These are phyloP conservation scores for Anoura caudifer DNA, from an alignment of 2,113 vertebrate species.

Conservation along the genomic window DNA sequence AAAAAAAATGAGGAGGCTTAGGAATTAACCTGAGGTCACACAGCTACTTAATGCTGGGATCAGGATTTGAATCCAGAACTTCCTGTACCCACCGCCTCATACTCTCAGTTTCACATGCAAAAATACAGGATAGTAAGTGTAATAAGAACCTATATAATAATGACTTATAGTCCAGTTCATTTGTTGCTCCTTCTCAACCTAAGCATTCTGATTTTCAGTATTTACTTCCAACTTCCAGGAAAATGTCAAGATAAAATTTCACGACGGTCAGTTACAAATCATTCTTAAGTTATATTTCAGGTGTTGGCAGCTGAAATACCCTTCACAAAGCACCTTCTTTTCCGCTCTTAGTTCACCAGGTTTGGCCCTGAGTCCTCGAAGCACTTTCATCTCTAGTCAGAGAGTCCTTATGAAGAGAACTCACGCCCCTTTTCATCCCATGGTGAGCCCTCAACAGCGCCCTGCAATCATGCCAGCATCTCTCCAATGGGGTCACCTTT, in stretches of 20 bases:
- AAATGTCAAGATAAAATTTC: neutral
- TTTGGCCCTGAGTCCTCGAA: neutral
- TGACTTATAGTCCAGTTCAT: neutral
- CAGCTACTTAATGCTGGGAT: neutral
- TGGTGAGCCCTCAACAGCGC: neutral
- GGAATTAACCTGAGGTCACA: constrained; percentile 18
- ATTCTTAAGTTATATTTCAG: neutral
- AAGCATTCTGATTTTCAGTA: constrained; percentile 25
- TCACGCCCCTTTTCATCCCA: neutral
- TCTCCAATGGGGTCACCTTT: neutral
- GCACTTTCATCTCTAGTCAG: neutral
- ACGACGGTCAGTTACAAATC: neutral
- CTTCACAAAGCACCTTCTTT: neutral
- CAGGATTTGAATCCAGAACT: constrained; percentile 24
- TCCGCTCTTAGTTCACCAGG: neutral
- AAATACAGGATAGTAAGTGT: neutral
- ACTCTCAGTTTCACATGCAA: neutral
- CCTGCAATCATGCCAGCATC: neutral
- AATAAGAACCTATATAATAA: neutral
- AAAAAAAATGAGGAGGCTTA: neutral
- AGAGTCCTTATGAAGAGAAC: neutral
- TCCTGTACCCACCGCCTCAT: neutral
- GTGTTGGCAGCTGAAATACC: neutral
- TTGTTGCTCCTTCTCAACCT: neutral
- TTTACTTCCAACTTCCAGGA: neutral